Conservation (phyloP, 2,113 vertebrate species). For the Tetrao urogallus region DNA sequence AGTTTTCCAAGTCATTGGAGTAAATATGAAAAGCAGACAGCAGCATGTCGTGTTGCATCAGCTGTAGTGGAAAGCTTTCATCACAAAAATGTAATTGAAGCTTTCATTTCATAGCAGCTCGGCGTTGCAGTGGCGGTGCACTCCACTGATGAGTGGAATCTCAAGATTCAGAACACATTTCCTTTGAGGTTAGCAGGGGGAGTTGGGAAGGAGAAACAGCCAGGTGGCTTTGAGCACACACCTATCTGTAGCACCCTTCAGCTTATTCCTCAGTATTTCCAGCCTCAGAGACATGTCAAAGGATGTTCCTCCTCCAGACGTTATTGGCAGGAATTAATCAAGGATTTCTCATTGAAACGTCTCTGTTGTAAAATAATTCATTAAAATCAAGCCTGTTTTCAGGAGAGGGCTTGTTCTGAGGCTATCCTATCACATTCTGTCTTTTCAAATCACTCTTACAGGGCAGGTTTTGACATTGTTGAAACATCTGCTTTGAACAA, state of each 20-base stretch:
- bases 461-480: constrained; percentile 24
- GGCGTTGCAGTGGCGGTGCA: not conserved
- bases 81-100: not conserved
- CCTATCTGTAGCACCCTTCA: constrained; percentile 28
- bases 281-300: not conserved
- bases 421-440: not conserved
- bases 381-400: not conserved
- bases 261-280: not conserved
- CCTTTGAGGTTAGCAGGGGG: not conserved
- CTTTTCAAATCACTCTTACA: not conserved
- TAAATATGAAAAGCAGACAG: not conserved
- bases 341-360: not conserved
- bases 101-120: not conserved
- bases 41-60: not conserved
- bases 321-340: constrained; percentile 16
- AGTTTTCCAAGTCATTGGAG: not conserved
- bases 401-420: not conserved
- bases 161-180: not conserved
- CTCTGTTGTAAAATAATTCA: constrained; percentile 1
- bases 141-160: not conserved
- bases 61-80: not conserved
- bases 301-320: not conserved
- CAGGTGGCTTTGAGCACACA: constrained; percentile 21
- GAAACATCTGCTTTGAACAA: constrained; percentile 22
- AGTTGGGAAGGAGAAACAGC: not conserved